Evolutionary conservation across 2,113 vertebrate species (phyloP).

Genomic region (Alectura lathami): DNA sequence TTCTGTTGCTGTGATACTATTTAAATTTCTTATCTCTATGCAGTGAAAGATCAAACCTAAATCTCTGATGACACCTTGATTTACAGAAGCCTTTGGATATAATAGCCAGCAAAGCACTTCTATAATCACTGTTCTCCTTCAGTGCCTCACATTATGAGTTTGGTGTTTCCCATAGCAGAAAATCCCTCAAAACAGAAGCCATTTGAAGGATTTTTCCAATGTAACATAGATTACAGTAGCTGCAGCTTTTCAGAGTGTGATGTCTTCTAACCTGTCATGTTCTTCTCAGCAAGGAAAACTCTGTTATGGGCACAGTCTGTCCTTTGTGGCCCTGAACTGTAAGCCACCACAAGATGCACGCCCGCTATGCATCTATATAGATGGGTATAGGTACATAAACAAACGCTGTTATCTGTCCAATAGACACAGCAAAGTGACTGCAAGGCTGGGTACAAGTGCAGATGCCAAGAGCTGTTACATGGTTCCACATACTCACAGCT

Average conservation of each 20-base stretch:
- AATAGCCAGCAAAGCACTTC: not conserved
- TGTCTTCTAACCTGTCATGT: not conserved
- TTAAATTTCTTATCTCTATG: not conserved
- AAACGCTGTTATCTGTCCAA: not conserved
- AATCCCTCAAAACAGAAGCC: not conserved
- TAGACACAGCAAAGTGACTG: not conserved
- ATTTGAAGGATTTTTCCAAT: not conserved
- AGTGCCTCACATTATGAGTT: not conserved
- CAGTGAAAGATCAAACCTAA: not conserved
- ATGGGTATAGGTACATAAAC: not conserved
- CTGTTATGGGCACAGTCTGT: not conserved
- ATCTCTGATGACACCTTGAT: not conserved
- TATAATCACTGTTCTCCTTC: not conserved
- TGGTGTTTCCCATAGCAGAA: not conserved
- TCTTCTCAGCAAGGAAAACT: not conserved
- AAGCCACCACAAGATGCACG: not conserved
- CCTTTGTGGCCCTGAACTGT: accelerated
- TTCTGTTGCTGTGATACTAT: not conserved
- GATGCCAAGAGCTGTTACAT: not conserved
- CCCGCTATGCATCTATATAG: not conserved
- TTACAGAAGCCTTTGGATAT: not conserved
- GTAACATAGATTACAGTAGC: not conserved
- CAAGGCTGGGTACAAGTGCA: not conserved
- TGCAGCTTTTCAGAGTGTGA: not conserved
- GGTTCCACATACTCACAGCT: not conserved